Evolutionary conservation across 2,113 vertebrate species (phyloP), one percentile per base, ranked within the genome.

Genomic region (Scomber japonicus): DNA sequence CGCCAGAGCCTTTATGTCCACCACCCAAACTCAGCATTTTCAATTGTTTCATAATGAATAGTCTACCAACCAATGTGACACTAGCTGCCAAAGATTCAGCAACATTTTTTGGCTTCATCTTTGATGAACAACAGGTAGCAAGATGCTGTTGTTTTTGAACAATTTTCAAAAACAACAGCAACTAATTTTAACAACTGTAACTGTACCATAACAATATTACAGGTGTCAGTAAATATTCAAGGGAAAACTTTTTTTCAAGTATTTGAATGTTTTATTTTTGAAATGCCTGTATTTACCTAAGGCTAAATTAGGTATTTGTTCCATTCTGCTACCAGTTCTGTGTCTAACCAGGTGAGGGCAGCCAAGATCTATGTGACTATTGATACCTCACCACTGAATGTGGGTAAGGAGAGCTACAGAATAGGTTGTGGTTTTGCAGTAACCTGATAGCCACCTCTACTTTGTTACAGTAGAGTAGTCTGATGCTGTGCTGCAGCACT

Each of bases 331-430:
- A 59, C 15, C 44, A 82, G 1, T 88, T 64, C 60, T 64, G n/a
- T 19, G 5, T 15, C 13, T 62, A 63, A 65, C 89, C 90, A 88
- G 74, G 27, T 80, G 92, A 79, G 85, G 88, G 87, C 88, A 87
- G 86, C 63, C 83, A 65, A 75, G 71, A 21, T 70, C 78, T 77
- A 73, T 72, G 44, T 66, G 65, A 55, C 35, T n/a, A 17, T 30
- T 45, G 6, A 64, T 30, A 48, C 46, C 21, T 35, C 7, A 13
- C 54, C 44, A 19, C 35, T 40, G 35, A 9, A 40, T 70, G 62
- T 50, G 11, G 19, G 24, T 48, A 24, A 51, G 31, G 7, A 17
- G 13, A 61, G 64, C 55, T 45, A 57, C 24, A 71, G 17, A 46
- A 16, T 50, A 62, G 27, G 3, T 30, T 30, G 35, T 27, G 67